Conservation (phyloP, 2,797 vertebrate species). For the Okamejei kenojei region DNA sequence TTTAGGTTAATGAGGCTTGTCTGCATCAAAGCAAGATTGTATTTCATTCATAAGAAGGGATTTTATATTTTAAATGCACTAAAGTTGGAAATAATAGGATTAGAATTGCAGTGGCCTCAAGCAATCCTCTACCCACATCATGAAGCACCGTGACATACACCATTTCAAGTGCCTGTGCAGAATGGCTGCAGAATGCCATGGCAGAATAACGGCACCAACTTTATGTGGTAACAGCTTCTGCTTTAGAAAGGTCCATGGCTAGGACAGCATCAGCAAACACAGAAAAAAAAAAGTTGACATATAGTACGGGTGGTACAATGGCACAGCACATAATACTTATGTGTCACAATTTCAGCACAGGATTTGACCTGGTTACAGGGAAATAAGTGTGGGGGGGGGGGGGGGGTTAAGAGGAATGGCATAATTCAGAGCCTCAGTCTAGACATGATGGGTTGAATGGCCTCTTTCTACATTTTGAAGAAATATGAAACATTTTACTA, state of each 20-base stretch:
- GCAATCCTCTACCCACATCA: neutral
- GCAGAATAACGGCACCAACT: neutral
- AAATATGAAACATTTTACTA: too few species aligned
- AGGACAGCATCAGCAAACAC: neutral
- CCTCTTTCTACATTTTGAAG: too few species aligned
- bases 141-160: neutral
- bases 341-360: too few species aligned
- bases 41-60: conserved; percentile 9
- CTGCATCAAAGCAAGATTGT: neutral
- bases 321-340: too few species aligned
- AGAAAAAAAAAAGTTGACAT: neutral
- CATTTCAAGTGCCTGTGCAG: neutral
- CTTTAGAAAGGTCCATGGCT: neutral
- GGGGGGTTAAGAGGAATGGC: too few species aligned
- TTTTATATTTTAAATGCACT: neutral
- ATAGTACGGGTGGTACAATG: too few species aligned
- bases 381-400: too few species aligned
- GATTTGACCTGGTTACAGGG: too few species aligned
- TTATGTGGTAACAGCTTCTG: neutral
- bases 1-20: conserved; percentile 16
- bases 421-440: too few species aligned
- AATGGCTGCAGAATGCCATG: neutral
- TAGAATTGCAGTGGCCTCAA: neutral
- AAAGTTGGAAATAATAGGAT: conserved; percentile 19
- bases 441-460: too few species aligned